These are phyloP conservation scores for Ptilodon capucinus DNA, from an alignment of 2,888 invertebrate species.

Conservation along the genomic window DNA sequence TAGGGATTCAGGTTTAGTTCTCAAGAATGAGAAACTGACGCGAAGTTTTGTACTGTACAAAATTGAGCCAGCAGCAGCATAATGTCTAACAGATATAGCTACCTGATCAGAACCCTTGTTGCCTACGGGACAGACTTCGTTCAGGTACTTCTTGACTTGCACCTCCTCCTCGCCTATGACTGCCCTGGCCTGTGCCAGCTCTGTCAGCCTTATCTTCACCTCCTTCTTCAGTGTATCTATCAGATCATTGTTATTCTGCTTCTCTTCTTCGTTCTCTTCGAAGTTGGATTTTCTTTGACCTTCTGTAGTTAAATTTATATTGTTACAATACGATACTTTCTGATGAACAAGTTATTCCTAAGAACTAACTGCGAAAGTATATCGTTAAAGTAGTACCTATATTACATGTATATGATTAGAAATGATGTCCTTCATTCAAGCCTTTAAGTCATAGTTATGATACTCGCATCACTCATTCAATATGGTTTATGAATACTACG, in stretches of 20 bases:
- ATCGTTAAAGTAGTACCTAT: too few relatives aligned
- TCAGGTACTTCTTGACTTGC: constrained; percentile 70
- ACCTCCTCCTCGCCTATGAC: constrained; percentile 75
- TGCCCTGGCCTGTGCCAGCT: constrained; percentile 81
- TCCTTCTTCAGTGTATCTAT: constrained; percentile 88
- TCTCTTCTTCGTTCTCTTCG: constrained; percentile 90
- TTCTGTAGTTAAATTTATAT: constrained; percentile 76
- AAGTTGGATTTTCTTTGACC: constrained; percentile 92
- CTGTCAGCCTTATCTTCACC: constrained; percentile 84
- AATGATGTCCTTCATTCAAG: too few relatives aligned
- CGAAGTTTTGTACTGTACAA: too few relatives aligned
- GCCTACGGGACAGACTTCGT: constrained; percentile 67
- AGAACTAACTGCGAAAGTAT: too few relatives aligned
- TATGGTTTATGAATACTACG: too few relatives aligned
- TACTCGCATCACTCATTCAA: too few relatives aligned
- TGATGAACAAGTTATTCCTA: too few relatives aligned
- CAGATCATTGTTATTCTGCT: constrained; percentile 86
- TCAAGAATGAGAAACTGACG: too few relatives aligned
- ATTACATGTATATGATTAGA: too few relatives aligned
- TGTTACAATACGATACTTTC: background rate
- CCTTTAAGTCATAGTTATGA: too few relatives aligned
- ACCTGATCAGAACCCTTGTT: constrained; percentile 73
- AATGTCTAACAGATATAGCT: background rate
- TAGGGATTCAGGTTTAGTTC: too few relatives aligned
- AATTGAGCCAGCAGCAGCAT: too few relatives aligned